Evolutionary conservation across 2,797 vertebrate genomes (phyloP).

Genomic region (Helostoma temminkii): DNA sequence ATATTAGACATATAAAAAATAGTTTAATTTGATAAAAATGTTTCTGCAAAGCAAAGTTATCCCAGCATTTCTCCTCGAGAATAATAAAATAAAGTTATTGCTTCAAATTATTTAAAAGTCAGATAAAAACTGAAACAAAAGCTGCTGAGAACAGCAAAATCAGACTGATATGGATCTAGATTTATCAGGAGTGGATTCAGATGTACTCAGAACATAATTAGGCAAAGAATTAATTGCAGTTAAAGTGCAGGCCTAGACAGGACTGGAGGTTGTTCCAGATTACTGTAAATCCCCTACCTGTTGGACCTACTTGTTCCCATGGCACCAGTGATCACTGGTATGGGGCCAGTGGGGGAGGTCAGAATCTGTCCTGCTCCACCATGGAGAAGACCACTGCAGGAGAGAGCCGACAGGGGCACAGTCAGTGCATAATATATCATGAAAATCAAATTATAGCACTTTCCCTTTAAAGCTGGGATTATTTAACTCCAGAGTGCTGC

Average conservation of each 20-base stretch:
- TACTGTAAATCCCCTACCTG: slow-evolving; percentile 77
- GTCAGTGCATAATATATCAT: not conserved
- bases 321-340: slow-evolving; percentile 67
- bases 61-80: too few relatives aligned
- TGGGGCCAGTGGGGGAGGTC: slow-evolving; percentile 29
- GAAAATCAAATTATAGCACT: not conserved
- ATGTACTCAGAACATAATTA: not conserved
- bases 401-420: slow-evolving; percentile 19
- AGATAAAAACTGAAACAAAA: too few relatives aligned
- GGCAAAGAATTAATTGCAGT: not conserved
- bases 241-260: not conserved
- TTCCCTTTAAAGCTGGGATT: not conserved
- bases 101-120: too few relatives aligned
- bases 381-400: slow-evolving; percentile 38
- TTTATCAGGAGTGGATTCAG: not conserved
- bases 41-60: too few relatives aligned
- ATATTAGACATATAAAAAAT: too few relatives aligned
- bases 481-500: not conserved
- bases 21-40: too few relatives aligned
- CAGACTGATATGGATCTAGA: not conserved
- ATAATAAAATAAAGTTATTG: too few relatives aligned
- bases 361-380: slow-evolving; percentile 48
- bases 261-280: not conserved
- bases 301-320: slow-evolving; percentile 88
- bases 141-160: too few relatives aligned